phyloP scores from a whole-genome alignment of 2,888 invertebrate genomes.

The Dryococelus australis region DNA sequence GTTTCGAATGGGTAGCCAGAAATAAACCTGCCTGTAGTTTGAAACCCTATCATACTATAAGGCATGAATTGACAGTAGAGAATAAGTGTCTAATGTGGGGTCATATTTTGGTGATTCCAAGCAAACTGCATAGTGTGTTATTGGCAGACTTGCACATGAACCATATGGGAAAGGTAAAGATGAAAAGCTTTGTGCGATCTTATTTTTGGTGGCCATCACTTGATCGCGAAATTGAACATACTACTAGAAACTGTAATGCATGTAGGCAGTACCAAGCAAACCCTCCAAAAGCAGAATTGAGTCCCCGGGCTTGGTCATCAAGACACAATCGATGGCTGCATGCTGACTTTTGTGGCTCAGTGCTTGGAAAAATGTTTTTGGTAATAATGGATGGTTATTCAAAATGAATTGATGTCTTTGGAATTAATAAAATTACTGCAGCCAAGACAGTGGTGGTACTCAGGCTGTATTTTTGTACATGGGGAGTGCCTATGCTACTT shows the following conservation, averaged over 20 bases:
- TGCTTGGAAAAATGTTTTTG: neutral
- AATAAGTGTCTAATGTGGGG: too few species aligned
- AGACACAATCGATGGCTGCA: neutral
- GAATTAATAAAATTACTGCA: neutral
- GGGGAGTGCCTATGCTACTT: too few species aligned
- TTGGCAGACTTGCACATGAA: too few species aligned
- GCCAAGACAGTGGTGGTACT: too few species aligned
- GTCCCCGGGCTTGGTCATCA: neutral
- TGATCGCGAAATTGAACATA: neutral
- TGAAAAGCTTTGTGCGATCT: neutral
- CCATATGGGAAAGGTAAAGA: neutral
- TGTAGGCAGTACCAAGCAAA: too few species aligned
- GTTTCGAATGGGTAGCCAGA: neutral
- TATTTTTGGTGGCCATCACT: constrained; percentile 3
- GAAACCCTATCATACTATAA: neutral
- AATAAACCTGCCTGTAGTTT: too few species aligned
- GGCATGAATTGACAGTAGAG: neutral
- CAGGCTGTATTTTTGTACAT: too few species aligned
- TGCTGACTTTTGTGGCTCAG: neutral
- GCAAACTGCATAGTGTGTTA: too few species aligned
- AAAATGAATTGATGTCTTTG: neutral
- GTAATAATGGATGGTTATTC: neutral
- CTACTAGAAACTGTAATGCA: neutral
- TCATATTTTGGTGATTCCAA: too few species aligned
- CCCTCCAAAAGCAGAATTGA: too few species aligned